Evolutionary conservation across 2,113 vertebrate genomes (phyloP).

Genomic region (Pollimyrus isidori): DNA sequence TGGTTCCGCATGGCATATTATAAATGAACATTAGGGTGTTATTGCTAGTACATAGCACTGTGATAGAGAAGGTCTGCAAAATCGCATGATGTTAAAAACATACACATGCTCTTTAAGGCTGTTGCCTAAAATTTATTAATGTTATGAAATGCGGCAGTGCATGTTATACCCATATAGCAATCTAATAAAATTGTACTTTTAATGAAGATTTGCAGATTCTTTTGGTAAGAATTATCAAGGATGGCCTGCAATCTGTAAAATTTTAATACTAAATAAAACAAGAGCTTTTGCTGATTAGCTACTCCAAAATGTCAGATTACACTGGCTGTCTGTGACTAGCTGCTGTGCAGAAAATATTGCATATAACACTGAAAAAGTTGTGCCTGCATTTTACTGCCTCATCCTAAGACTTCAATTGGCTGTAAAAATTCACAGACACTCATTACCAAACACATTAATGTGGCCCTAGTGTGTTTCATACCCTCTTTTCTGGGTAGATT

Average conservation of each 20-base stretch:
- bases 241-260: background rate
- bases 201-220: background rate
- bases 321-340: background rate
- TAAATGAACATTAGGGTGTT: background rate
- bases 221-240: background rate
- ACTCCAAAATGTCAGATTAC: background rate
- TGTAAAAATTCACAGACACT: background rate
- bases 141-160: background rate
- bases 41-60: background rate
- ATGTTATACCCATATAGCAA: background rate
- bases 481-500: background rate
- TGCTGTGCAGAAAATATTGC: background rate
- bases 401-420: background rate
- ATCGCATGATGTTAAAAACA: background rate
- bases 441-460: background rate
- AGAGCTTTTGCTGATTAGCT: background rate
- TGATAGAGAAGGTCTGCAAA: background rate
- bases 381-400: background rate
- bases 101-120: background rate
- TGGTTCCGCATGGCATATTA: background rate
- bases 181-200: background rate
- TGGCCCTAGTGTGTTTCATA: background rate
- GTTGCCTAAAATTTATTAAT: background rate
- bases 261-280: background rate
- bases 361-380: background rate